Percentiles rank a stretch among this genome's conserved stretches.
Conservation (phyloP, 1,140 invertebrate genomes). For the Diorhabda sublineata region DNA sequence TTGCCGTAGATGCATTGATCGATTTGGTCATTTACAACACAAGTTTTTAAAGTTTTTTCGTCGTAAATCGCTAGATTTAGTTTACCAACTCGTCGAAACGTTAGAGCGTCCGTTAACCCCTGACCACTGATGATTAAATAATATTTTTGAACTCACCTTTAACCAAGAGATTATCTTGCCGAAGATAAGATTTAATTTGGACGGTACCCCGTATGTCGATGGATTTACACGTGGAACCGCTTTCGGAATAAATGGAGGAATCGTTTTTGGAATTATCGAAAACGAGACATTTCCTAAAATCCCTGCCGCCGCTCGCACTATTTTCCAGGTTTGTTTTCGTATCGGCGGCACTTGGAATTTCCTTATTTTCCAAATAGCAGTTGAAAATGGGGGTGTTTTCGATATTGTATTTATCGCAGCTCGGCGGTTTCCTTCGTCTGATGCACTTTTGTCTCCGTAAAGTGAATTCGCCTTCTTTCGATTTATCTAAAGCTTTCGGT, state of each 20-base stretch:
- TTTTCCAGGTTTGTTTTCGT: constrained; percentile 20
- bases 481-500: constrained; percentile 21
- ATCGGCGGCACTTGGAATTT: constrained; percentile 9
- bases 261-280: constrained; percentile 33
- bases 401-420: constrained; percentile 25
- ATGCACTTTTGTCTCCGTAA: constrained; percentile 44
- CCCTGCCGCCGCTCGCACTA: constrained; percentile 7
- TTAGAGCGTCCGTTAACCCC: too few species aligned
- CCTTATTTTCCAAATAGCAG: constrained; percentile 25
- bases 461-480: constrained; percentile 26
- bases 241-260: constrained; percentile 29
- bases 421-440: constrained; percentile 30
- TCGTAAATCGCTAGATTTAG: too few species aligned
- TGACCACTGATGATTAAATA: neutral
- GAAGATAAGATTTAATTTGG: constrained; percentile 33
- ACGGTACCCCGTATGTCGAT: constrained; percentile 31
- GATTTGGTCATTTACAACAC: too few species aligned
- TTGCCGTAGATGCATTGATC: too few species aligned
- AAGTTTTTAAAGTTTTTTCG: too few species aligned
- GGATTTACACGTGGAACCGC: constrained; percentile 22
- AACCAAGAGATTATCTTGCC: constrained; percentile 29
- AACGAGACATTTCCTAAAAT: constrained; percentile 34
- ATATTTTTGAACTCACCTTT: constrained; percentile 34
- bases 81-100: too few species aligned
- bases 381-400: constrained; percentile 15